phyloP scores from a whole-genome alignment of 2,113 vertebrate genomes.

The Leuciscus idus region DNA sequence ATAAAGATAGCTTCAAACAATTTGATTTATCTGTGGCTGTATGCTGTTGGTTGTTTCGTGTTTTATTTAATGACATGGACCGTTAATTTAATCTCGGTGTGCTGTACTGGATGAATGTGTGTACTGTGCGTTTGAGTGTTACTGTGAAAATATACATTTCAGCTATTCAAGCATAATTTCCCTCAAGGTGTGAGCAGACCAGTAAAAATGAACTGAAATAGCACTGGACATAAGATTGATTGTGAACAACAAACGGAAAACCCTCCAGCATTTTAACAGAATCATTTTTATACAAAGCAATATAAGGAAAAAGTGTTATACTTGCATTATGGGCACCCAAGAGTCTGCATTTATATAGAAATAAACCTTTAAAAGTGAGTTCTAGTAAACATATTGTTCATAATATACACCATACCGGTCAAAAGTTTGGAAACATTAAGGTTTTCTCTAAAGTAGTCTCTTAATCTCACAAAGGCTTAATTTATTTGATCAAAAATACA shows the following conservation, averaged over 20 bases:
- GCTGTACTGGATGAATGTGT: constrained; percentile 55
- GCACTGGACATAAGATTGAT: neutral
- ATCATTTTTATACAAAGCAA: neutral
- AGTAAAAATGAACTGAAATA: neutral
- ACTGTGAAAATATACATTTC: neutral
- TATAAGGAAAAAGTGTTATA: neutral
- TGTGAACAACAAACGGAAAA: neutral
- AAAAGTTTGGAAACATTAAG: no score
- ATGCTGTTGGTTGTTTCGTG: neutral
- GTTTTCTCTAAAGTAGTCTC: no score
- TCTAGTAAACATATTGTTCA: neutral
- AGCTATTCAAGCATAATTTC: neutral
- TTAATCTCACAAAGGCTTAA: no score
- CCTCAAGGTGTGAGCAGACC: neutral
- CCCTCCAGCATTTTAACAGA: neutral
- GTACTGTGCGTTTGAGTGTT: constrained; percentile 42
- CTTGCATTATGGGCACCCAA: neutral
- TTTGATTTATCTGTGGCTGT: neutral
- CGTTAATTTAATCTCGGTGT: neutral
- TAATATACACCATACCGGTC: neutral
- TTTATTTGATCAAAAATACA: no score
- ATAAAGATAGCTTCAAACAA: constrained; percentile 37
- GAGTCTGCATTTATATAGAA: neutral
- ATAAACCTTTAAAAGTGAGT: neutral
- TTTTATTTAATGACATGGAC: constrained; percentile 15